Evolutionary conservation across 2,888 invertebrate species (phyloP).

Genomic region (Polyploca ridens): DNA sequence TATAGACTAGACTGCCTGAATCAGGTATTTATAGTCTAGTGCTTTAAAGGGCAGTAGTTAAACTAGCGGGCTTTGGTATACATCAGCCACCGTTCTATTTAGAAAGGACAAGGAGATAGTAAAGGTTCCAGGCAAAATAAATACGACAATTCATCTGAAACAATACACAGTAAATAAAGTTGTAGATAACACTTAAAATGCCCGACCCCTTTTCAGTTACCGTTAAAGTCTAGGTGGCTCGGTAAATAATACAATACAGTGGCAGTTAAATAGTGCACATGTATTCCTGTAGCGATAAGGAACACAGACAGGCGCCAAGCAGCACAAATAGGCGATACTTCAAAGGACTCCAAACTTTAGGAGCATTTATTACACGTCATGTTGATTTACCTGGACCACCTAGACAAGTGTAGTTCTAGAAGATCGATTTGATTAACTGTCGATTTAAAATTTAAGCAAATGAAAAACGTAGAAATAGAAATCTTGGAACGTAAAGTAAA

Average conservation of each 20-base stretch:
- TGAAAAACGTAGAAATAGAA: neutral
- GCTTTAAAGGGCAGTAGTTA: constrained; percentile 2
- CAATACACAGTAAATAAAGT: neutral
- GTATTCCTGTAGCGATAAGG: neutral
- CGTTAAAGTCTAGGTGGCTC: neutral
- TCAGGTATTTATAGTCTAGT: constrained; percentile 13
- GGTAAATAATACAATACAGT: neutral
- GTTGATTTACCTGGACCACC: too few species aligned
- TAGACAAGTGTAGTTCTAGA: too few species aligned
- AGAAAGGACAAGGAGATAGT: neutral
- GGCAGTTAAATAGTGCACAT: neutral
- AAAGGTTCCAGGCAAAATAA: neutral
- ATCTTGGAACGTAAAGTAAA: neutral
- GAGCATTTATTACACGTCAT: too few species aligned
- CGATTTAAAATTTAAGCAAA: neutral
- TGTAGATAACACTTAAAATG: neutral
- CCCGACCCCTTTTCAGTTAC: neutral
- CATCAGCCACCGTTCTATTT: neutral
- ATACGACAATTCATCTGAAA: neutral
- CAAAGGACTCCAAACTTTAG: too few species aligned
- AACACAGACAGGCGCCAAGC: neutral
- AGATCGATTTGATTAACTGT: too few species aligned
- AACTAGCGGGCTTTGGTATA: neutral
- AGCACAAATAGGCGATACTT: neutral
- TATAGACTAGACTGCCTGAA: constrained; percentile 17